phyloP scores from a whole-genome alignment of 2,888 invertebrate species.

The Apamea epomidion region DNA sequence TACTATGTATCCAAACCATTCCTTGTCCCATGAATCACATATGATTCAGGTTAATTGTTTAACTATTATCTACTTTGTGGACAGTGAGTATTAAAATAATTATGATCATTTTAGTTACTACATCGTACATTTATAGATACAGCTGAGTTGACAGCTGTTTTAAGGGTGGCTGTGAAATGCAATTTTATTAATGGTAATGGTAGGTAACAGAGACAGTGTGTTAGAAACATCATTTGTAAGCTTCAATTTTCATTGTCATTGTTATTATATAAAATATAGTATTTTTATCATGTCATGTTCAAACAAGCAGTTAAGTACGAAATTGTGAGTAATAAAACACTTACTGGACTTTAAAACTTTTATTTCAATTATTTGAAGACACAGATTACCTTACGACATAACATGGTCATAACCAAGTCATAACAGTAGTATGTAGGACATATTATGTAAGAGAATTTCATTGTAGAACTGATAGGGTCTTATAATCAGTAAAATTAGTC shows the following conservation, averaged over 20 bases:
- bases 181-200: constrained; percentile 9
- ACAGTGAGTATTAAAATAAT: neutral
- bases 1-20: neutral
- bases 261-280: neutral
- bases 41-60: no score
- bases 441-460: constrained; percentile 21
- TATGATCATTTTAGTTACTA: neutral
- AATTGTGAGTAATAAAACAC: constrained; percentile 42
- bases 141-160: neutral
- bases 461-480: neutral
- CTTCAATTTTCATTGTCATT: neutral
- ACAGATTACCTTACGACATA: constrained; percentile 24
- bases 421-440: constrained; percentile 24
- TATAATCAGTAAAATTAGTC: neutral
- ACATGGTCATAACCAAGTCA: neutral
- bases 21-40: no score
- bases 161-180: constrained; percentile 14
- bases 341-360: constrained; percentile 35
- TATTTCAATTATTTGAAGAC: constrained; percentile 49
- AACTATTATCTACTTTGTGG: no score
- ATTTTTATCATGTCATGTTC: neutral
- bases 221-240: neutral
- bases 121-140: neutral
- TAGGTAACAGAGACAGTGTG: neutral
- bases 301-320: neutral